Evolutionary conservation across 1,140 invertebrate genomes (phyloP), one percentile per base, ranked within the genome.

Genomic region (Aphis craccivora): DNA sequence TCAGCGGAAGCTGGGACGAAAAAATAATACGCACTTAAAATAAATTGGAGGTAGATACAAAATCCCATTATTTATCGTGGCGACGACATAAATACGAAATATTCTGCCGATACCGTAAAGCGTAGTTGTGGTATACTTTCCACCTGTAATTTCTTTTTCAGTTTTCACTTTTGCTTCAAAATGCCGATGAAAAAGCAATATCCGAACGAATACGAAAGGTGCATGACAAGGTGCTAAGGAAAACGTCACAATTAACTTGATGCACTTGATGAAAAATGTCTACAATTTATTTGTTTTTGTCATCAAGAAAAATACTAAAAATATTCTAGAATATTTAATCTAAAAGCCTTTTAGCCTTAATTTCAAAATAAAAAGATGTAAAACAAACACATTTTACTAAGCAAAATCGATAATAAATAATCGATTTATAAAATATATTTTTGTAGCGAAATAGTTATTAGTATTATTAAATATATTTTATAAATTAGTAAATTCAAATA

Each of bases 21-120:
- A 91, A 91, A 91, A 91, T 91, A 76, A 67, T 67, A n/a, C 90
- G 25, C 60, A 67, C 55, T 91, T 91, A 76, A 91, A 91, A 43
- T 91, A 67, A 60, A 91, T 76, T 91, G 43, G 45, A 88, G 86
- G 86, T 88, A 48, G 43, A 48, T 48, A 20, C 18, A 25, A 40
- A n/a, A 48, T 88, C 25, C 25, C 45, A 48, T 88, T 88, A 88
- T 88, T 88, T 86, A 86, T 86, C 84, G 40, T 30, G 43, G 25
- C 23, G 86, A 88, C 25, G 86, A 88, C 86, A 48, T 88, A 88
- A 88, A 88, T 88, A 48, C 86, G 45, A 48, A 88, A 88, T 51
- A 88, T 48, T 45, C 45, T 20, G 43, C 84, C 84, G 40, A 43
- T 45, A 86, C 40, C 40, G 43, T 83, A 37, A 18, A 76, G 30